Evolutionary conservation across 2,113 vertebrate genomes (phyloP).

Genomic region (Dissostichus mawsoni): DNA sequence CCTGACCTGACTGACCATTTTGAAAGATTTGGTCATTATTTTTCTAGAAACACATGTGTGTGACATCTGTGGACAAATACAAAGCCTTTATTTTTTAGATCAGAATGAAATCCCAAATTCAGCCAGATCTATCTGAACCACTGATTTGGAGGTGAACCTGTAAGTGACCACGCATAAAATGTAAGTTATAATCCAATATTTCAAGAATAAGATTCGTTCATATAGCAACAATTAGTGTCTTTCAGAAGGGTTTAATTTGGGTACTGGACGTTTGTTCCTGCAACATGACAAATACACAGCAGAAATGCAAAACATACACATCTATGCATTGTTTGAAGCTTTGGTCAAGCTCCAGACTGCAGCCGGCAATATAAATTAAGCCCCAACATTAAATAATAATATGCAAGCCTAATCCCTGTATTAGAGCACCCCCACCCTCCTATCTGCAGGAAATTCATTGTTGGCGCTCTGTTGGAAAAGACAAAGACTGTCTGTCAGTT

Average conservation of each 20-base stretch:
- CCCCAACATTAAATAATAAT: not conserved
- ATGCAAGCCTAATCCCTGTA: not conserved
- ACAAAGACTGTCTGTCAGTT: slow-evolving; percentile 26
- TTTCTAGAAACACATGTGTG: too few relatives aligned
- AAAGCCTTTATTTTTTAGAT: too few relatives aligned
- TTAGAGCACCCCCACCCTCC: not conserved
- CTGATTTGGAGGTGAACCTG: not conserved
- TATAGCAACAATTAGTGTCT: too few relatives aligned
- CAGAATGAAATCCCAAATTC: too few relatives aligned
- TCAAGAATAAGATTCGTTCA: too few relatives aligned
- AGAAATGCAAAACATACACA: not conserved
- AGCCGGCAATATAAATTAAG: not conserved
- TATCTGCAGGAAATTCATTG: slow-evolving; percentile 13
- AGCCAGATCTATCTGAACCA: not conserved
- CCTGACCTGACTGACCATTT: too few relatives aligned
- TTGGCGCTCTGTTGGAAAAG: slow-evolving; percentile 37
- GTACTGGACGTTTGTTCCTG: not conserved
- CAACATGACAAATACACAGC: not conserved
- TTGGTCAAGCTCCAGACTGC: not conserved
- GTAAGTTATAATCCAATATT: not conserved
- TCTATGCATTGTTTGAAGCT: not conserved
- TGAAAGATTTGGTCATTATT: too few relatives aligned
- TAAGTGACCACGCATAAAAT: not conserved
- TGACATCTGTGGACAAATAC: too few relatives aligned
- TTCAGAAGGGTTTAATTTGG: too few relatives aligned